Evolutionary conservation across 2,797 vertebrate species (phyloP), one percentile per base, ranked within the genome.

Genomic region (Myoxocephalus aenaeus): DNA sequence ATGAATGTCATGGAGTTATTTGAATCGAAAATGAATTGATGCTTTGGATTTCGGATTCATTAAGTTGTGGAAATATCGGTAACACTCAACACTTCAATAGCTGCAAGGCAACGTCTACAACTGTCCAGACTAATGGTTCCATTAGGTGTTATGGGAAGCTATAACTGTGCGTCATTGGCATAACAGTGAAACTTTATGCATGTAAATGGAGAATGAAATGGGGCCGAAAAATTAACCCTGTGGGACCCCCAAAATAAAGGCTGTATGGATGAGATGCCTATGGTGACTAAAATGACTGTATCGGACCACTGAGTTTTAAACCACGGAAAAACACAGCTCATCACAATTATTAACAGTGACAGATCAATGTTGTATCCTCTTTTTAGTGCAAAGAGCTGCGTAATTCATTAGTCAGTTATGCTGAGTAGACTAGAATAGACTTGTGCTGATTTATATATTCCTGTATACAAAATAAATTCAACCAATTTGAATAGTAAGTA

Each of bases 61-160:
- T 77, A 54, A n/a, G 29, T 65, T 73, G 61, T 70, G 44, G 69
- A 65, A 74, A 68, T 77, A 61, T 57, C 72, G 29, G 57, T 65
- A 65, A 84, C 51, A 67, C 79, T 75, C 15, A 84, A 66, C 54
- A 70, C 68, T 83, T 72, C 59, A 75, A 77, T 72, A 70, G 80
- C 83, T 81, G 75, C 17, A 0, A 79, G 75, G 82, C 81, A 87
- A 74, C 53, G 76, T 84, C 53, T 76, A 80, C 8, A 56, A 73
- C 70, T 75, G 59, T 75, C 69, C 40, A 64, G 76, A 85, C 74
- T 85, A 78, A 86, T 80, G 65, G 63, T 73, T 65, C 73, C 81
- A 86, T 86, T 89, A 84, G 58, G 65, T 72, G 69, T 86, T 86
- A 80, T 89, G 79, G 54, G 81, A 61, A 54, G 83, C 82, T 40